Evolutionary conservation across 1,140 invertebrate species (phyloP).

Genomic region (Aphaenogaster ashmeadi): DNA sequence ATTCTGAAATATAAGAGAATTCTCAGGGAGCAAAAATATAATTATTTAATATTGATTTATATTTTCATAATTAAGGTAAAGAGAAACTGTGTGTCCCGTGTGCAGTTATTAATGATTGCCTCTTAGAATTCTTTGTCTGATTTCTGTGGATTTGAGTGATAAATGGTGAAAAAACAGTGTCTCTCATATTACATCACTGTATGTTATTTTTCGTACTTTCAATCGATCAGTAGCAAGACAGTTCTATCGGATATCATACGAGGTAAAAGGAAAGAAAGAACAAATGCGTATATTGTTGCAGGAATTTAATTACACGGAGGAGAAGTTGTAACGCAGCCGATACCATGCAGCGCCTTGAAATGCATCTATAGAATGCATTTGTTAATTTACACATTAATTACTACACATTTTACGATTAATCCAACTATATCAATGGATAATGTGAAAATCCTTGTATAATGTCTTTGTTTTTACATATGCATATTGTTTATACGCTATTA

Average conservation of each 20-base stretch:
- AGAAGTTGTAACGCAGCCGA: background rate
- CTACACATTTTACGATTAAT: background rate
- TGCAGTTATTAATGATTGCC: background rate
- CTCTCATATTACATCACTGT: background rate
- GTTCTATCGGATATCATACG: background rate
- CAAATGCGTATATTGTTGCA: conserved; percentile 44
- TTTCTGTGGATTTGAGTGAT: background rate
- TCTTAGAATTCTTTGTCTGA: background rate
- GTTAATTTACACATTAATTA: background rate
- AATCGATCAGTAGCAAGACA: conserved; percentile 1
- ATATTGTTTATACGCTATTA: background rate
- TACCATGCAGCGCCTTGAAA: background rate
- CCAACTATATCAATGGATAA: background rate
- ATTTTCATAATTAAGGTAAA: background rate
- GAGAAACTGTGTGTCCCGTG: background rate
- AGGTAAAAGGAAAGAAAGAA: background rate
- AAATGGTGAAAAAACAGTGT: background rate
- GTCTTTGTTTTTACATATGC: background rate
- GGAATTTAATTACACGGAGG: conserved; percentile 32
- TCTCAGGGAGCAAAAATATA: background rate
- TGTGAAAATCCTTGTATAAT: conserved; percentile 5
- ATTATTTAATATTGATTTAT: conserved; percentile 5
- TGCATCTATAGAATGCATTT: background rate
- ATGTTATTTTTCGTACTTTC: background rate
- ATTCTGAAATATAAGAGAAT: background rate